Percentiles rank a stretch among this genome's conserved stretches.
phyloP scores from a whole-genome alignment of 1,140 invertebrate species.

The Tribolium castaneum region DNA sequence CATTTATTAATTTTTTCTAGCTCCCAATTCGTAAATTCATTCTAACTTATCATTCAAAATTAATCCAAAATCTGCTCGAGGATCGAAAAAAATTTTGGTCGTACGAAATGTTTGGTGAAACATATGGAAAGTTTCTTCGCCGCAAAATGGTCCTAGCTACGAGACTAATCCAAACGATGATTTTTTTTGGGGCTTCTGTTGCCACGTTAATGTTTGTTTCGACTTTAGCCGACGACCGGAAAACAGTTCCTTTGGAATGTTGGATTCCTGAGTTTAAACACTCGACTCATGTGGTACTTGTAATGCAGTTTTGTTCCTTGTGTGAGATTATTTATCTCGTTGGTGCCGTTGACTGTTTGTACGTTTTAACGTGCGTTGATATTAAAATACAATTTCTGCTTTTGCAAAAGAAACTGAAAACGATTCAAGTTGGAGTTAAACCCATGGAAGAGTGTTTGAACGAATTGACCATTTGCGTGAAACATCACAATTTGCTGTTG shows the following conservation, averaged over 20 bases:
- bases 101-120: not conserved
- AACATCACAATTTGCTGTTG: not conserved
- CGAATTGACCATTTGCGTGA: not conserved
- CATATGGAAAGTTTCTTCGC: not conserved
- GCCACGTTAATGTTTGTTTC: not conserved
- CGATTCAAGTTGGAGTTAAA: not conserved
- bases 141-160: not conserved
- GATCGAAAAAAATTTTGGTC: not conserved
- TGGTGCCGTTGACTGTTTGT: not conserved
- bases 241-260: not conserved
- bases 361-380: not conserved
- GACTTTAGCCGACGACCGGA: not conserved
- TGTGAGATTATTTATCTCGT: not conserved
- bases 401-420: not conserved
- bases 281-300: not conserved
- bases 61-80: not conserved
- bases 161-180: not conserved
- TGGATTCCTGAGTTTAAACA: not conserved
- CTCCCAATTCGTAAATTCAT: not conserved
- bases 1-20: not conserved
- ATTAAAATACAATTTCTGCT: not conserved
- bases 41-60: not conserved
- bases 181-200: not conserved
- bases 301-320: not conserved
- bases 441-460: not conserved